Conservation (phyloP, 1,140 invertebrate species). For the Drosophila ambigua region DNA sequence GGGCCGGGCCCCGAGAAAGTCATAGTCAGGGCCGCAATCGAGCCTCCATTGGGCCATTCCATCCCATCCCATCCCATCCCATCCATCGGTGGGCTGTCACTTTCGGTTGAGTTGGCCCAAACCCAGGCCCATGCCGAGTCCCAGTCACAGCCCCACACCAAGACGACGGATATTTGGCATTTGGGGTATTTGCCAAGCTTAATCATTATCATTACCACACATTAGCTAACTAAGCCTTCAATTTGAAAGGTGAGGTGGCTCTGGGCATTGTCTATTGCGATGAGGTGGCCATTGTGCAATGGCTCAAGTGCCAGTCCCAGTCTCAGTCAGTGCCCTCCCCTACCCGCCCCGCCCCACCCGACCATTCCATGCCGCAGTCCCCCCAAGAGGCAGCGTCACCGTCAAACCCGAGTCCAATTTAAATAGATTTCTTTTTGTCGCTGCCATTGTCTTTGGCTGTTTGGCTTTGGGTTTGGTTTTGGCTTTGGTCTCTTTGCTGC, state of each 20-base stretch:
- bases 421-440: conserved; percentile 65
- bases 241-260: conserved; percentile 79
- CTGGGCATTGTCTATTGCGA: conserved; percentile 41
- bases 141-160: conserved; percentile 9
- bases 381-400: conserved; percentile 27
- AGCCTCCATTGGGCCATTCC: conserved; percentile 30
- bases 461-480: conserved; percentile 10
- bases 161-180: conserved; percentile 47
- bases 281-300: conserved; percentile 64
- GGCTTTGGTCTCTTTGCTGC: conserved; percentile 34
- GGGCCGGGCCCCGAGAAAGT: conserved; percentile 49
- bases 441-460: conserved; percentile 32
- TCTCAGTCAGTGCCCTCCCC: conserved; percentile 1
- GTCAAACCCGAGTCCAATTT: conserved; percentile 57
- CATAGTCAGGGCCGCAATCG: conserved; percentile 38
- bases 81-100: conserved; percentile 19
- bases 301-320: conserved; percentile 41
- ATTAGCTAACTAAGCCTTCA: conserved; percentile 71
- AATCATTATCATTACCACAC: conserved; percentile 80
- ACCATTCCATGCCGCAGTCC: conserved; percentile 8
- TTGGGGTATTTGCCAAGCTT: conserved; percentile 68
- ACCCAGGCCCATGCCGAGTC: neutral
- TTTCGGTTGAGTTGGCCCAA: conserved; percentile 26
- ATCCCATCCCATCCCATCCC: neutral
- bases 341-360: too few relatives aligned